Conservation (phyloP, 2,113 vertebrate species). For the Raja brachyura region DNA sequence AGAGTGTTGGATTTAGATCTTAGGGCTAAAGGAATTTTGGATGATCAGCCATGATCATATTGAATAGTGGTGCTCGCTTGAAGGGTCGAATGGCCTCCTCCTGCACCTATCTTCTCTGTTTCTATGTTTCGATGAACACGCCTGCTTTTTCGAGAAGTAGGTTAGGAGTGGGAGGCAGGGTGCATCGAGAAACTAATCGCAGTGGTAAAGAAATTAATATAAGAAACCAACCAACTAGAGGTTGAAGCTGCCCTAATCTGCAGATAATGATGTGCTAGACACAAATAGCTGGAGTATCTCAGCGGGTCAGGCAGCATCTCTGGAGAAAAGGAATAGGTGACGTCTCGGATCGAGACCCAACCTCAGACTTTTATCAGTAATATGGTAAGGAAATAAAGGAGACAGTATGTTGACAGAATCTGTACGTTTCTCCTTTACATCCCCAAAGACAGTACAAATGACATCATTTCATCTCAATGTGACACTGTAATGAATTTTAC, state of each 20-base stretch:
- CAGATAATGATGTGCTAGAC: constrained; percentile 68
- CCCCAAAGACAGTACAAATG: constrained; percentile 73
- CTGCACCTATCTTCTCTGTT: too few relatives aligned
- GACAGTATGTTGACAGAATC: constrained; percentile 80
- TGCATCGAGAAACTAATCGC: neutral
- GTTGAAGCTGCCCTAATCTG: constrained; percentile 61
- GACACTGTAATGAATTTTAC: constrained; percentile 89
- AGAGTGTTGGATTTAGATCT: too few relatives aligned
- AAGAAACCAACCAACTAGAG: constrained; percentile 65
- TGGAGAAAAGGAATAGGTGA: too few relatives aligned
- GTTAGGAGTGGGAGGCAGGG: neutral
- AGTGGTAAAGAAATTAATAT: constrained; percentile 58
- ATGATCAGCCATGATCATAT: too few relatives aligned
- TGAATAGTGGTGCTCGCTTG: too few relatives aligned
- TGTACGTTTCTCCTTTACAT: constrained; percentile 69
- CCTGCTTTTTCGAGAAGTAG: neutral
- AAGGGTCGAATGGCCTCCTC: too few relatives aligned
- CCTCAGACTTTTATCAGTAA: constrained; percentile 40
- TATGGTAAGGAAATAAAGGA: constrained; percentile 75
- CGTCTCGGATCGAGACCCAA: too few relatives aligned
- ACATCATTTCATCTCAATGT: constrained; percentile 71
- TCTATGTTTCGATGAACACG: neutral
- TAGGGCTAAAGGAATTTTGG: too few relatives aligned
- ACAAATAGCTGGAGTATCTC: too few relatives aligned
- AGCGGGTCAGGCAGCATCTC: too few relatives aligned